These are phyloP conservation scores for Apeltes quadracus DNA, from an alignment of 2,113 vertebrate genomes.

Conservation along the genomic window DNA sequence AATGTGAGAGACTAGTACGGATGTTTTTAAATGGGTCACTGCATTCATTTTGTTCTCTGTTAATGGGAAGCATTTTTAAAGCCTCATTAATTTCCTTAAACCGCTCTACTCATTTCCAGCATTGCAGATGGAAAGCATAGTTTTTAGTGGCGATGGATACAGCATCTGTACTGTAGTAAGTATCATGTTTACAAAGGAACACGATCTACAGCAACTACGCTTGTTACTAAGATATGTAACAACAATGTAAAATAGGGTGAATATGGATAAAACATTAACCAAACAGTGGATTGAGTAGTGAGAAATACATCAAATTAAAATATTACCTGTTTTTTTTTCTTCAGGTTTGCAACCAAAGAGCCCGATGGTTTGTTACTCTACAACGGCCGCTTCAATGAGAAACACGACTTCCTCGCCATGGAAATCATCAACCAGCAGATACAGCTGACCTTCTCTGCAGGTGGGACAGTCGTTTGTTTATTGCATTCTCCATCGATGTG, in stretches of 20 bases:
- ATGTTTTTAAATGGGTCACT: slow-evolving; percentile 52
- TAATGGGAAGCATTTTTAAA: neutral
- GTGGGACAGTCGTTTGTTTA: slow-evolving; percentile 58
- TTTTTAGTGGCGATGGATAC: neutral
- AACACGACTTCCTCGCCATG: slow-evolving; percentile 93
- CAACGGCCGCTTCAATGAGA: slow-evolving; percentile 95
- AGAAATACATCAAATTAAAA: neutral
- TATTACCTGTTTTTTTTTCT: neutral
- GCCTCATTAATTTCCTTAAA: neutral
- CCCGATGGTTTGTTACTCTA: slow-evolving; percentile 89
- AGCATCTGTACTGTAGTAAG: neutral
- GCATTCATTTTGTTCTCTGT: slow-evolving; percentile 32
- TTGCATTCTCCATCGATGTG: neutral
- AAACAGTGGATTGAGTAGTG: neutral
- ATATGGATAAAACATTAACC: neutral
- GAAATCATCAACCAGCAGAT: slow-evolving; percentile 93
- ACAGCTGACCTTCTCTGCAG: slow-evolving; percentile 96
- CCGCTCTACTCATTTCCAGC: neutral
- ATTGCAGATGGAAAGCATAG: no score
- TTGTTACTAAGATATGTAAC: neutral
- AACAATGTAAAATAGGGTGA: neutral
- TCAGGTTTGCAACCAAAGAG: slow-evolving; percentile 92
- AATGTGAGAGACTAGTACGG: slow-evolving; percentile 9
- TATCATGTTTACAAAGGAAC: no score
- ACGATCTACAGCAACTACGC: no score